Conservation (phyloP, 2,113 vertebrate species). For the Poecilia latipinna region DNA sequence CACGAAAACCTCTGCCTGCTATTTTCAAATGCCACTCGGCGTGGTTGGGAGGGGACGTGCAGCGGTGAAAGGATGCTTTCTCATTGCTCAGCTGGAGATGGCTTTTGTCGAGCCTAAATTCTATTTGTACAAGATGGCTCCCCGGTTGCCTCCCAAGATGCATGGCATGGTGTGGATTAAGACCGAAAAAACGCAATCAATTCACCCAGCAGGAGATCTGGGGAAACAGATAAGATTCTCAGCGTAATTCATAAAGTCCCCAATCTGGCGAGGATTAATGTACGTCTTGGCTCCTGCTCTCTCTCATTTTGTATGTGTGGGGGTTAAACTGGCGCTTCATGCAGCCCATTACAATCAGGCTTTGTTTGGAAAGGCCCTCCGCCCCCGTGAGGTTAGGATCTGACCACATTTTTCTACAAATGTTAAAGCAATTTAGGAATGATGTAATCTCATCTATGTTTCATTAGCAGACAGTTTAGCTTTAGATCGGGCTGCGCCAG, state of each 20-base stretch:
- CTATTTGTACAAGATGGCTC: conserved; percentile 78
- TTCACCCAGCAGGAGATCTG: conserved; percentile 74
- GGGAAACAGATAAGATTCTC: conserved; percentile 75
- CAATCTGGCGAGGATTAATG: conserved; percentile 77
- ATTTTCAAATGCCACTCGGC: conserved; percentile 63
- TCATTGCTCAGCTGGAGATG: conserved; percentile 76
- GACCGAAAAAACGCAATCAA: conserved; percentile 79
- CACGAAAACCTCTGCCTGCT: conserved; percentile 42
- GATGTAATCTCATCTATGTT: conserved; percentile 43
- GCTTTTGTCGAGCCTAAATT: conserved; percentile 76
- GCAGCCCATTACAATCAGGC: conserved; percentile 57
- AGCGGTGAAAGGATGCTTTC: conserved; percentile 65
- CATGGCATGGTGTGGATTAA: conserved; percentile 76
- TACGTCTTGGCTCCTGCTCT: conserved; percentile 41
- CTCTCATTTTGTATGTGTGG: conserved; percentile 53
- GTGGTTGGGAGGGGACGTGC: conserved; percentile 50
- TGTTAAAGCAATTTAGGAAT: conserved; percentile 36
- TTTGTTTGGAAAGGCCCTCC: conserved; percentile 51
- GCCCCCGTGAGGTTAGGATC: conserved; percentile 30
- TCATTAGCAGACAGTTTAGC: conserved; percentile 5
- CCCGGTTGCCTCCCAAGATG: conserved; percentile 67
- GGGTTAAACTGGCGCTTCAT: conserved; percentile 63
- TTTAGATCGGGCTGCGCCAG: background rate
- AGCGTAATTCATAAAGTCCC: conserved; percentile 76
- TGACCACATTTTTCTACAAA: conserved; percentile 45